Evolutionary conservation across 2,113 vertebrate genomes (phyloP), one percentile per base, ranked within the genome.

Genomic region (Epinephelus lanceolatus): DNA sequence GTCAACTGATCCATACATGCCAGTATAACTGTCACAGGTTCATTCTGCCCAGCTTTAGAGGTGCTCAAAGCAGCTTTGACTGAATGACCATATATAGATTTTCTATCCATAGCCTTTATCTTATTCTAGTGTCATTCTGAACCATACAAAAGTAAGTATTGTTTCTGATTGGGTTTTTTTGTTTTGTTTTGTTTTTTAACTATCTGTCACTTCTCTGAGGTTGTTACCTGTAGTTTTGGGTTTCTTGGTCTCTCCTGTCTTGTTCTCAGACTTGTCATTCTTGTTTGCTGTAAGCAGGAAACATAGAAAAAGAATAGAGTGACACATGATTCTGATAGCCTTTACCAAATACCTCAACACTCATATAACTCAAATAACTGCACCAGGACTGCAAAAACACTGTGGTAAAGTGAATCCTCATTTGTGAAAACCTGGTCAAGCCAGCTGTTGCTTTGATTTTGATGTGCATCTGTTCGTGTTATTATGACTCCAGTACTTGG

Each of bases 231-330:
- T 91, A 7, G 96, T 95, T 92, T 97, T 82, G 56, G 94, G 91
- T 93, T 97, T 99, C 96, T 96, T 99, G 70, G 80, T 62, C 0
- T 99, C 97, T 0, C 89, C 77, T 0, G 95, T 80, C 89, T 97
- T 98, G 2, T 78, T 87, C 1, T 99, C 97, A 0, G 95, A 94
- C 92, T 97, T 98, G 76, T 98, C 97, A 0, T 94, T 96, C 93
- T 97, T 99, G 87, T 93, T 92, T 0, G 63, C 93, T 94, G 53
- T 52, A 57, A 51, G 13, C 4, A 74, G 17, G 8, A 73, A 74
- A 80, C 8, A 83, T 0, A 75, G 6, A 4, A 55, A 37, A 19
- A 55, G 30, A 62, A 21, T 25, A 19, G 30, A 23, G 0, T 42
- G 17, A 61, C 55, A 59, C 40, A 19, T n/a, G 15, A 71, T n/a